Conservation (phyloP, 2,888 invertebrate species). For the Gortyna flavago region DNA sequence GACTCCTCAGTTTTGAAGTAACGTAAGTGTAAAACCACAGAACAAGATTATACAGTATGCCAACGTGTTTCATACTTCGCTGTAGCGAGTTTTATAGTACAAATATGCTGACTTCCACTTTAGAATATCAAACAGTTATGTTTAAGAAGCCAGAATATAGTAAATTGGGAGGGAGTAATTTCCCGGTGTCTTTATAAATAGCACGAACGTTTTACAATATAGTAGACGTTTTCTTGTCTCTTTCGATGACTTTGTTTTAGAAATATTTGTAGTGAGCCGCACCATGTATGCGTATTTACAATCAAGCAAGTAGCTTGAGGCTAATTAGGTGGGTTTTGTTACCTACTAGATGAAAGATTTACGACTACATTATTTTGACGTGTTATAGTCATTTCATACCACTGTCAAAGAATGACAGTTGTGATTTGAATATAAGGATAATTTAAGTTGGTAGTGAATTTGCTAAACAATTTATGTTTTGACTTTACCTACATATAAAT, state of each 20-base stretch:
- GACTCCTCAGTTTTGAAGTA: constrained; percentile 1
- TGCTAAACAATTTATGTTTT: background rate
- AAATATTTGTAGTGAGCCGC: background rate
- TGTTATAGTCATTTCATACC: background rate
- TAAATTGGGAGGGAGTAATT: background rate
- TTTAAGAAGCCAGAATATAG: constrained; percentile 12
- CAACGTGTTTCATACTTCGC: constrained; percentile 20
- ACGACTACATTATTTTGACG: background rate
- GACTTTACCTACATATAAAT: too few species aligned
- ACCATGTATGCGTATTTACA: background rate
- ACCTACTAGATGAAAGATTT: background rate
- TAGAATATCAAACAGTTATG: constrained; percentile 37
- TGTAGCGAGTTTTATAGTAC: constrained; percentile 15
- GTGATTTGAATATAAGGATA: too few species aligned
- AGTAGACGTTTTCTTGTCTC: background rate
- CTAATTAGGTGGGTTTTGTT: background rate
- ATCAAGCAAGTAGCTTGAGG: background rate
- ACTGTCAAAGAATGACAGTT: too few species aligned
- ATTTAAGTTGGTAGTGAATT: background rate
- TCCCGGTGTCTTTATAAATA: background rate
- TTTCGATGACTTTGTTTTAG: background rate
- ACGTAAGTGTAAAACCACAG: constrained; percentile 14
- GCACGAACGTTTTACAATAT: background rate
- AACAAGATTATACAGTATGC: constrained; percentile 18
- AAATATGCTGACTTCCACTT: constrained; percentile 32